These are phyloP conservation scores for Drosophila acutilabella DNA, from an alignment of 2,888 invertebrate genomes.

Conservation along the genomic window DNA sequence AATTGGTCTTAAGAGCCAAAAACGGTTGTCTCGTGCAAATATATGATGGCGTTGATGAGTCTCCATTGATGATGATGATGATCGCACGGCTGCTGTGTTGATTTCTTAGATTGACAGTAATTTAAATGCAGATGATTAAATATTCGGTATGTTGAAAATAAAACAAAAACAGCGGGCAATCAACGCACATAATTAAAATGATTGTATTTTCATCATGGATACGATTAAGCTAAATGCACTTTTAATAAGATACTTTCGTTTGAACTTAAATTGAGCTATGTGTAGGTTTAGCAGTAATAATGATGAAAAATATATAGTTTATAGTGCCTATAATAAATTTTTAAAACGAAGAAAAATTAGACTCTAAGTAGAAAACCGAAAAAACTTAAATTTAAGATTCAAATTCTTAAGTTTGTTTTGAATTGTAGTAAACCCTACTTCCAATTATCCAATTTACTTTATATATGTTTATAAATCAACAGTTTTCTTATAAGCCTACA, in stretches of 20 bases:
- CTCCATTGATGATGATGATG: constrained; percentile 10
- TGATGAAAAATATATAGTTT: not conserved
- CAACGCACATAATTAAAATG: constrained; percentile 7
- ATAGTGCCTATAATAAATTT: too few species aligned
- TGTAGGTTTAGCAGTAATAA: not conserved
- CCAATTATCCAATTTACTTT: too few species aligned
- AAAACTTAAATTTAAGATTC: too few species aligned
- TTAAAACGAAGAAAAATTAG: too few species aligned
- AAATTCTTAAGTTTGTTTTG: too few species aligned
- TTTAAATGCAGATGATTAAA: constrained; percentile 41
- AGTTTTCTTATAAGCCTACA: too few species aligned
- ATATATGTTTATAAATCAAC: too few species aligned
- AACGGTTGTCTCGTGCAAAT: constrained; percentile 40
- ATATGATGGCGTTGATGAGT: constrained; percentile 53
- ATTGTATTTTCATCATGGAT: constrained; percentile 1
- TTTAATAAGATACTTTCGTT: not conserved
- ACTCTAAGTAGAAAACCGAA: too few species aligned
- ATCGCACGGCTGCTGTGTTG: constrained; percentile 28
- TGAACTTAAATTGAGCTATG: not conserved
- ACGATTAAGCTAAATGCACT: constrained; percentile 5
- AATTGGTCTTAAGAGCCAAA: constrained; percentile 41
- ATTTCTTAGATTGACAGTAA: constrained; percentile 61
- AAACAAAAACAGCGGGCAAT: constrained; percentile 30
- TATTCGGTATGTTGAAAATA: constrained; percentile 28
- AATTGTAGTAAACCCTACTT: too few species aligned